These are phyloP conservation scores for Pitangus sulphuratus DNA, from an alignment of 2,797 vertebrate species.

Conservation along the genomic window DNA sequence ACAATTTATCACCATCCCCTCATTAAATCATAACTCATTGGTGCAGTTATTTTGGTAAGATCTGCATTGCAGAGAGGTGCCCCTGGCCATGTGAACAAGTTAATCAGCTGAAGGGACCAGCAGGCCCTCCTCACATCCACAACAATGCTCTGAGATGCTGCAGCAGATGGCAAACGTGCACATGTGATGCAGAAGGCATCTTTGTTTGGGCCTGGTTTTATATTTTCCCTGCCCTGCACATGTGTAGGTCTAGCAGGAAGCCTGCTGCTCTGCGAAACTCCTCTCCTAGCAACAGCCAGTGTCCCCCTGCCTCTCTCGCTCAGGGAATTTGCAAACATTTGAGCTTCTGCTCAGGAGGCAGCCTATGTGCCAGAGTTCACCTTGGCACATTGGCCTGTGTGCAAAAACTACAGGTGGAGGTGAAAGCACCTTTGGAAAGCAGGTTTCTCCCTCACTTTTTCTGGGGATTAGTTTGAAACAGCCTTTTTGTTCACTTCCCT, in stretches of 20 bases:
- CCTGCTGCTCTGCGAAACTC: conserved; percentile 49
- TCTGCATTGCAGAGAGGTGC: not conserved
- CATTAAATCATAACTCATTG: not conserved
- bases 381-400: not conserved
- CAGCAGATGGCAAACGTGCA: not conserved
- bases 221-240: rapidly evolving
- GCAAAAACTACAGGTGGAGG: not conserved
- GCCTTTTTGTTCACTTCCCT: not conserved
- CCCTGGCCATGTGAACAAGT: not conserved
- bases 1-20: not conserved
- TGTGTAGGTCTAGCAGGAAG: conserved; percentile 70
- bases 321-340: conserved; percentile 26
- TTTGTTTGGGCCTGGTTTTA: conserved; percentile 72
- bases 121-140: not conserved
- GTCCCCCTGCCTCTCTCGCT: conserved; percentile 40
- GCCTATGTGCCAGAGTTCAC: not conserved
- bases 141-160: conserved; percentile 29
- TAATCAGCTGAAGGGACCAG: not conserved
- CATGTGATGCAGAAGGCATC: conserved; percentile 55
- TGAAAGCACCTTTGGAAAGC: not conserved
- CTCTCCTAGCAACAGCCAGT: conserved; percentile 83
- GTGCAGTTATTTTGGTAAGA: not conserved
- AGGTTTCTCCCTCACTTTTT: not conserved
- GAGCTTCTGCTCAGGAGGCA: not conserved
- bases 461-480: not conserved